phyloP scores from a whole-genome alignment of 1,140 invertebrate genomes.

The Trissolcus basalis region DNA sequence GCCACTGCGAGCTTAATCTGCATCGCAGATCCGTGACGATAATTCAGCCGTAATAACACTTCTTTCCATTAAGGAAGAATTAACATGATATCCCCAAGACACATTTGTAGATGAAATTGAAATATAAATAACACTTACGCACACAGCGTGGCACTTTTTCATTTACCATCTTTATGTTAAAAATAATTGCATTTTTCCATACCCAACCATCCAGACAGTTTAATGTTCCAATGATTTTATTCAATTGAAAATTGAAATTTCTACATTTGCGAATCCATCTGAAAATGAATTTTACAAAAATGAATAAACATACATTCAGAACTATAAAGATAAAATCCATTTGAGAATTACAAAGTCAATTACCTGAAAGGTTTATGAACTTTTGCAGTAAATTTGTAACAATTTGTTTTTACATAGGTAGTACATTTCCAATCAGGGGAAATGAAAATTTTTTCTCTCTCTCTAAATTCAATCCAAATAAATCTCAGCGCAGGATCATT shows the following conservation, averaged over 20 bases:
- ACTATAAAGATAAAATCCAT: too few relatives aligned
- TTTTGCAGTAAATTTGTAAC: too few relatives aligned
- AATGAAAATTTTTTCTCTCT: too few relatives aligned
- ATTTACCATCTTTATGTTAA: slow-evolving; percentile 19
- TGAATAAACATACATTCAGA: too few relatives aligned
- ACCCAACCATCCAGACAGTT: slow-evolving; percentile 5
- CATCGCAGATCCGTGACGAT: slow-evolving; percentile 12
- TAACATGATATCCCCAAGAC: slow-evolving; percentile 22
- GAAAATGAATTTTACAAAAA: too few relatives aligned
- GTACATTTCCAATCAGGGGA: too few relatives aligned
- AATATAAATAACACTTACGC: slow-evolving; percentile 29
- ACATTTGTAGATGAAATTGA: slow-evolving; percentile 15
- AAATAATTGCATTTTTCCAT: slow-evolving; percentile 35
- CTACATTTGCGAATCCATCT: too few relatives aligned
- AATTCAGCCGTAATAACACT: slow-evolving; percentile 14
- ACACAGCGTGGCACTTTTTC: slow-evolving; percentile 4
- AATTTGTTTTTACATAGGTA: too few relatives aligned
- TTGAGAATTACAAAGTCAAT: too few relatives aligned
- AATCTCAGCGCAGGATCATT: not conserved
- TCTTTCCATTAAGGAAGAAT: slow-evolving; percentile 16
- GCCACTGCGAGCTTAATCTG: slow-evolving; percentile 4
- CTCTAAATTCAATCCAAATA: not conserved
- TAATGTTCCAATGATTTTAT: too few relatives aligned
- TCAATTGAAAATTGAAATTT: too few relatives aligned
- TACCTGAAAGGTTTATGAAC: too few relatives aligned